Percentiles rank a stretch among this genome's conserved stretches.
Evolutionary conservation across 2,113 vertebrate genomes (phyloP).

Genomic region (Thunnus maccoyii): DNA sequence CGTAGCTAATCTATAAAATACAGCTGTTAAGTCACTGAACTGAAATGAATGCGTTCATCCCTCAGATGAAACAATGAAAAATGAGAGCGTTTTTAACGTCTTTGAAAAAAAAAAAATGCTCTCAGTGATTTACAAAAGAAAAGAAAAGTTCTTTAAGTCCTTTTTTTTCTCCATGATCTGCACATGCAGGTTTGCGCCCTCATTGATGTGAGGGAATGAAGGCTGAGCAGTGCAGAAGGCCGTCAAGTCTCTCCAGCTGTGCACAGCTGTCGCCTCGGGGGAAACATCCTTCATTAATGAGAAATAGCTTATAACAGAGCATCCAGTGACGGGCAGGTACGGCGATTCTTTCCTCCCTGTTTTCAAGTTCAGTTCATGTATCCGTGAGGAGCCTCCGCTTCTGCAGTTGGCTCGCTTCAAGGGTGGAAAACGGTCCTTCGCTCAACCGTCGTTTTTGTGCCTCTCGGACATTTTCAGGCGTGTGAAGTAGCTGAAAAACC

Average conservation of each 20-base stretch:
- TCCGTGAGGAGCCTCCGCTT: conserved; percentile 8
- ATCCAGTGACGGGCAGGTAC: conserved; percentile 12
- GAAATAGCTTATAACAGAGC: conserved; percentile 60
- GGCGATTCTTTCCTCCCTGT: conserved; percentile 19
- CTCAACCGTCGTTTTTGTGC: background rate
- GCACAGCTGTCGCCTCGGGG: conserved; percentile 21
- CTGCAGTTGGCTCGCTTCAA: background rate
- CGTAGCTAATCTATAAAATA: conserved; percentile 82
- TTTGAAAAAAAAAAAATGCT: conserved; percentile 68
- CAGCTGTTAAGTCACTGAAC: conserved; percentile 74
- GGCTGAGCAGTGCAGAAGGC: conserved; percentile 38
- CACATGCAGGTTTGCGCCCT: conserved; percentile 31
- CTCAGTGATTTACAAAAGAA: conserved; percentile 64
- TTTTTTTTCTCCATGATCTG: conserved; percentile 21
- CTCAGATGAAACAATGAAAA: conserved; percentile 55
- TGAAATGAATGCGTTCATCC: conserved; percentile 43
- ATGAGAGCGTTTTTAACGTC: conserved; percentile 51
- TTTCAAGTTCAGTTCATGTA: conserved; percentile 20
- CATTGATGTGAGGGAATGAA: conserved; percentile 22
- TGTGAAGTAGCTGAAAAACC: conserved; percentile 8
- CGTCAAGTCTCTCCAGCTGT: background rate
- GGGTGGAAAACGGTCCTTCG: no score
- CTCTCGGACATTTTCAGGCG: conserved; percentile 33
- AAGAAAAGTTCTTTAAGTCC: conserved; percentile 67
- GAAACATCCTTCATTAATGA: conserved; percentile 49